Conservation (phyloP, 2,888 invertebrate genomes). For the Acanthosepion pharaonis region DNA sequence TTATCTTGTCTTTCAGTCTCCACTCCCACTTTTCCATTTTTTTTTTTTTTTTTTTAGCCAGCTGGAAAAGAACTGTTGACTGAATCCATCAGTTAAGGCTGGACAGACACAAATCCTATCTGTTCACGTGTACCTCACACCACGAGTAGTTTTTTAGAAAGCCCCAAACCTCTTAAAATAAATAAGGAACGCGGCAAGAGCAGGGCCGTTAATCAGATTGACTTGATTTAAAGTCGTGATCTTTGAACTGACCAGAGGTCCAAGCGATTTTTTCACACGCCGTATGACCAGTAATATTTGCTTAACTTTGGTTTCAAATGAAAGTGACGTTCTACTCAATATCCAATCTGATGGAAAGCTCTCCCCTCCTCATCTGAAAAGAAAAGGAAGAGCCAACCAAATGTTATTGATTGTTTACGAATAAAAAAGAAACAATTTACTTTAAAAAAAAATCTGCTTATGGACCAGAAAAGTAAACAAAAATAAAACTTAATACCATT, state of each 20-base stretch:
- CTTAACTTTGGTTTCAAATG: neutral
- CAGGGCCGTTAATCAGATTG: neutral
- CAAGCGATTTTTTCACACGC: neutral
- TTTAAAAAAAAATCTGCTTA: neutral
- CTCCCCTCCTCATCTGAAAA: neutral
- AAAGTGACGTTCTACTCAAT: neutral
- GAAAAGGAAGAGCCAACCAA: neutral
- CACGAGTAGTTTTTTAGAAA: neutral
- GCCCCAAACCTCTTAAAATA: neutral
- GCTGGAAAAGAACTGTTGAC: neutral
- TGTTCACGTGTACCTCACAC: neutral
- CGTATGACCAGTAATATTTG: neutral
- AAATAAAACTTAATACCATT: neutral
- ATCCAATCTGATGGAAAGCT: neutral
- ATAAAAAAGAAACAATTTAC: neutral
- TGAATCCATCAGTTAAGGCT: constrained; percentile 18
- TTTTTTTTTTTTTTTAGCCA: neutral
- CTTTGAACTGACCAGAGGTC: constrained; percentile 1
- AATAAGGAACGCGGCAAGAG: neutral
- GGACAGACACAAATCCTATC: neutral
- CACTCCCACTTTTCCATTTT: neutral
- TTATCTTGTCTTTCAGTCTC: neutral
- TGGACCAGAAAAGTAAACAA: neutral
- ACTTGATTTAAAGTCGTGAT: neutral
- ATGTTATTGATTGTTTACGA: neutral